Evolutionary conservation across 1,140 invertebrate genomes (phyloP).

Genomic region (Procambarus clarkii): DNA sequence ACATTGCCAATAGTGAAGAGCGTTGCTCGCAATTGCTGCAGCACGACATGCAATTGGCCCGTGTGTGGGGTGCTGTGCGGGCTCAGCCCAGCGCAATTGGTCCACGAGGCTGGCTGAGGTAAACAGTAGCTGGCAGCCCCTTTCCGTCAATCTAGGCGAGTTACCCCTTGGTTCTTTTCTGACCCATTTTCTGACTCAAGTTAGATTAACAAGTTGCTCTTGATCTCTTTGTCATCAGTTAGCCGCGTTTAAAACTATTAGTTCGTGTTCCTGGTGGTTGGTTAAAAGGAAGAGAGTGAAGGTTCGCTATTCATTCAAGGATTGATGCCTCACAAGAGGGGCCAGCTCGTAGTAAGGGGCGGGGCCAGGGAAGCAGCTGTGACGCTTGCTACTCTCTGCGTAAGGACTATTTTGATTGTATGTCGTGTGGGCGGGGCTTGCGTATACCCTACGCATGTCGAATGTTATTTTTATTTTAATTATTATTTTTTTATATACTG

Average conservation of each 20-base stretch:
- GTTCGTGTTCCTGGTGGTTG: too few species aligned
- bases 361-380: not conserved
- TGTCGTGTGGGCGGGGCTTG: not conserved
- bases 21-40: slow-evolving; percentile 53
- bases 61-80: not conserved
- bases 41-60: slow-evolving; percentile 44
- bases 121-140: slow-evolving; percentile 13
- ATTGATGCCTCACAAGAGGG: not conserved
- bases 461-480: not conserved
- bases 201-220: too few species aligned
- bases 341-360: not conserved
- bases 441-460: not conserved
- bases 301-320: not conserved
- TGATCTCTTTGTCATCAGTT: too few species aligned
- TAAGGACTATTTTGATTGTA: slow-evolving; percentile 25
- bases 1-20: slow-evolving; percentile 46
- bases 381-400: slow-evolving; percentile 4
- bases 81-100: slow-evolving; percentile 10
- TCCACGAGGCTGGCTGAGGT: not conserved
- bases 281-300: too few species aligned
- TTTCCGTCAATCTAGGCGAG: not conserved
- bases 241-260: too few species aligned
- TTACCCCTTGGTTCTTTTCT: not conserved
- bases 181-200: too few species aligned
- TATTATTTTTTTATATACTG: not conserved